Conservation (phyloP, 2,113 vertebrate species). For the Orthochromis indermauri region DNA sequence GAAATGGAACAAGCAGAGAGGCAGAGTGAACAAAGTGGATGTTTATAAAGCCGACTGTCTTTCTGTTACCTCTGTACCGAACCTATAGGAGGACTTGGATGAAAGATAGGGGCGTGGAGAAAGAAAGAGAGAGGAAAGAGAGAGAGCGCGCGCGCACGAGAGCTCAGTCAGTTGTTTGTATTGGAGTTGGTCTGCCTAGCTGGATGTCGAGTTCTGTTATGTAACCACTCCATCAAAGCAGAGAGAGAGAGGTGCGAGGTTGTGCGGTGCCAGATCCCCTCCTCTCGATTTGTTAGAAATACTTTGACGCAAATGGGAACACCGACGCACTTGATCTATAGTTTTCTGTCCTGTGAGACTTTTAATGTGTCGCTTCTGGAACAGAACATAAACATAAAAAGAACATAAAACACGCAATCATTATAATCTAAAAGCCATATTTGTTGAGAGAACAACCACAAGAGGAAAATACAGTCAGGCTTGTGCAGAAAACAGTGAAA, state of each 20-base stretch:
- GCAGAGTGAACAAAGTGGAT: neutral
- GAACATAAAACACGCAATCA: neutral
- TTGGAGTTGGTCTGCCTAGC: neutral
- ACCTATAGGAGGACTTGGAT: slow-evolving; percentile 44
- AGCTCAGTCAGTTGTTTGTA: neutral
- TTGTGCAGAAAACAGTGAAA: neutral
- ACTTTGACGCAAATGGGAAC: neutral
- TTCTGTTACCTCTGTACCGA: slow-evolving; percentile 19
- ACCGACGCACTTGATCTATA: neutral
- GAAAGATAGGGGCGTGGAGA: slow-evolving; percentile 29
- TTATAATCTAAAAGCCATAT: neutral
- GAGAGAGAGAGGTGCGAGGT: neutral
- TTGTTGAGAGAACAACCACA: neutral
- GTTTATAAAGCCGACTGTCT: slow-evolving; percentile 50
- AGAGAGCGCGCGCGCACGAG: neutral
- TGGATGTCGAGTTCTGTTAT: slow-evolving; percentile 1
- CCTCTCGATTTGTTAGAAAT: neutral
- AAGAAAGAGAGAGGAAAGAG: neutral
- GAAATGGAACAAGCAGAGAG: neutral
- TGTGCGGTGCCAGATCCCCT: neutral
- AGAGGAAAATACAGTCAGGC: neutral
- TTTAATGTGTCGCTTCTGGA: neutral
- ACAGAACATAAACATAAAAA: neutral
- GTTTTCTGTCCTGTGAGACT: neutral
- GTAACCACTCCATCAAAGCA: slow-evolving; percentile 8